Conservation (phyloP, 92 coral and sea anemone genomes). For the Anthopleura xanthogrammica region DNA sequence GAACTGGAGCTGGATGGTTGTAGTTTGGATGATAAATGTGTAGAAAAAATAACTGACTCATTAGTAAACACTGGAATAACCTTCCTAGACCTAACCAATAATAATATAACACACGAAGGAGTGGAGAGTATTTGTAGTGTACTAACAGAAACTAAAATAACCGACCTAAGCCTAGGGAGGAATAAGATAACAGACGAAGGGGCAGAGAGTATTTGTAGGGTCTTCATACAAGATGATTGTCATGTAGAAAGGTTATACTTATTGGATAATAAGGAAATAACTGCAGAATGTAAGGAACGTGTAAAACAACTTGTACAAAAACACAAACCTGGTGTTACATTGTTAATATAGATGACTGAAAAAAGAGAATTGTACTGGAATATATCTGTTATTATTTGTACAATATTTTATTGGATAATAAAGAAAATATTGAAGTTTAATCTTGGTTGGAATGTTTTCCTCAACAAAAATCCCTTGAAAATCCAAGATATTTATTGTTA, state of each 20-base stretch:
- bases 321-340: neutral
- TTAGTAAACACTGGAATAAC: constrained; percentile 2
- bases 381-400: neutral
- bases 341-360: neutral
- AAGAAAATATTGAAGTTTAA: neutral
- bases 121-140: no score
- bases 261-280: neutral
- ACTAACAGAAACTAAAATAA: neutral
- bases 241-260: neutral
- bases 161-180: no score
- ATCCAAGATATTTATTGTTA: neutral
- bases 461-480: neutral
- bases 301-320: neutral
- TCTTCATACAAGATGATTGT: neutral
- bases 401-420: neutral
- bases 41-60: neutral
- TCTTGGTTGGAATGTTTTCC: neutral
- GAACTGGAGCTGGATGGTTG: neutral
- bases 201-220: neutral
- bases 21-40: constrained; percentile 7
- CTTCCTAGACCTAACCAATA: no score
- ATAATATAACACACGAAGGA: no score
- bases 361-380: neutral
- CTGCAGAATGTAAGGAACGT: neutral
- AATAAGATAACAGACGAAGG: neutral